Percentiles rank a stretch among this genome's conserved stretches.
phyloP scores from a whole-genome alignment of 2,113 vertebrate species.

The Equus przewalskii region DNA sequence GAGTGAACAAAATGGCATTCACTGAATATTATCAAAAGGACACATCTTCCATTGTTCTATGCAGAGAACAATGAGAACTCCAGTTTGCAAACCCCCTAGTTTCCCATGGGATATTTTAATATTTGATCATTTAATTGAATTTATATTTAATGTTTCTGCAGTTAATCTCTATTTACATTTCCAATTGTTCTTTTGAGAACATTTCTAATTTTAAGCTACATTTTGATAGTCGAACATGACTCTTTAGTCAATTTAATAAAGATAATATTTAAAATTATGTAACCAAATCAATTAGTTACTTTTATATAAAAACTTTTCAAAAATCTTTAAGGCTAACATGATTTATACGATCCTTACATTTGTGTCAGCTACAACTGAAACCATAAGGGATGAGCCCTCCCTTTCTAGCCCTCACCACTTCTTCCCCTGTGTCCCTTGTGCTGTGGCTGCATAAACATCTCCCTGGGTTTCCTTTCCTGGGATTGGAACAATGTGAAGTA shows the following conservation, averaged over 20 bases:
- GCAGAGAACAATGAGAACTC: neutral
- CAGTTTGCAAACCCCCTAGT: neutral
- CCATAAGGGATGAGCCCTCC: neutral
- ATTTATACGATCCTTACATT: neutral
- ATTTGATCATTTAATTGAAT: neutral
- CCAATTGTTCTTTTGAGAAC: neutral
- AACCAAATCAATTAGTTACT: neutral
- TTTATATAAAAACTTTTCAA: neutral
- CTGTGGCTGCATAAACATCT: neutral
- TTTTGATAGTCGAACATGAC: neutral
- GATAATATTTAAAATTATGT: neutral
- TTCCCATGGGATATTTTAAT: neutral
- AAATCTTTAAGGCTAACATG: neutral
- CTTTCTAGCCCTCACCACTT: neutral
- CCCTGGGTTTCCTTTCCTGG: neutral
- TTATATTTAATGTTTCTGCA: neutral
- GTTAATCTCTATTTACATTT: neutral
- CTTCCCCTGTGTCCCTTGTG: too few species aligned
- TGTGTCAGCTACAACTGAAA: neutral
- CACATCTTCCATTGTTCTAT: neutral
- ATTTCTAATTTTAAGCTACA: slow-evolving; percentile 18
- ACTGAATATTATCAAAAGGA: neutral
- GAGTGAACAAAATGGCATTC: neutral
- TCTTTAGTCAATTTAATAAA: neutral
- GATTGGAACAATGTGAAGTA: neutral